Evolutionary conservation across 2,888 invertebrate genomes (phyloP), one percentile per base, ranked within the genome.

Genomic region (Hartigia nigra): DNA sequence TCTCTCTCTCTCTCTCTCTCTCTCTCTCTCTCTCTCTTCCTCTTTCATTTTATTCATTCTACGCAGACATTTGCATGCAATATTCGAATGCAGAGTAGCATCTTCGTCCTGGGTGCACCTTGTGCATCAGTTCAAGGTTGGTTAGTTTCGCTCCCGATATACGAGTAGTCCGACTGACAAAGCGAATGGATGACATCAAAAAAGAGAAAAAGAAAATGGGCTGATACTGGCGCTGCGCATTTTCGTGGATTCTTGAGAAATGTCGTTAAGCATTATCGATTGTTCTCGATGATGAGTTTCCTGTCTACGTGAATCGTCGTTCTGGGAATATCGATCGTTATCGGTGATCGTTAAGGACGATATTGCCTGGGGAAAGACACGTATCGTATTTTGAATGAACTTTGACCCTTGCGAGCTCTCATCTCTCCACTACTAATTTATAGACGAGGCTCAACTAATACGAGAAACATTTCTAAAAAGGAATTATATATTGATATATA

Each of bases 1-100:
- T 9, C 5, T 23, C 12, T 0, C n/a, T 12, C 31, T 9, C 0
- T 3, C 11, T 3, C 32, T 3, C 32, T 0, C 72, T 3, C 0
- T 31, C 69, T 11, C 72, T 11, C 31, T 72, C 31, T 72, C 72
- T 11, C 72, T 72, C 11, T 72, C n/a, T n/a, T 12, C 11, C 34
- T 72, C 72, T 31, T 23, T 72, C 72, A n/a, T 34, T 72, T 72
- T 34, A 14, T 72, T 72, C 12, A 72, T 34, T 23, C 23, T 23
- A 55, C 31, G 31, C 23, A 55, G 23, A 55, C 55, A 55, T 55
- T 55, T 55, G 55, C 55, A 55, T 55, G 55, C 55, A 23, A 5
- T 55, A 55, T 55, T 55, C 2, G 14, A 55, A 55, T 55, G 23
- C 55, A 55, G 23, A 55, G 55, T 55, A 23, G 23, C 23, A 55